Evolutionary conservation across 2,797 vertebrate genomes (phyloP).

Genomic region (Clarias pachynema): DNA sequence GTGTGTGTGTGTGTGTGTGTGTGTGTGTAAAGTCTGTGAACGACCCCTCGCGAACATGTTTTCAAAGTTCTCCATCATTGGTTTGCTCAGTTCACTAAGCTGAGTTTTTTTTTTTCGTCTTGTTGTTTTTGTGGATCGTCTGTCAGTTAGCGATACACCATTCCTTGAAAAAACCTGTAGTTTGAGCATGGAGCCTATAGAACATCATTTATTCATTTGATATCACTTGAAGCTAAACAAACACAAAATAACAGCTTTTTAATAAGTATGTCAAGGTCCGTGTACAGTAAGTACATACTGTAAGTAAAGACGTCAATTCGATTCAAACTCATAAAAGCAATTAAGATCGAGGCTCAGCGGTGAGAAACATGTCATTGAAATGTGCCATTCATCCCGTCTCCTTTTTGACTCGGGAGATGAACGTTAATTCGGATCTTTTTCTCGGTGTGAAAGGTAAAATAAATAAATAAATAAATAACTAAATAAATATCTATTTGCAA

Average conservation of each 20-base stretch:
- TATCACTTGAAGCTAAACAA: neutral
- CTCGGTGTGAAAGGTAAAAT: neutral
- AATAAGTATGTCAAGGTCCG: conserved; percentile 8
- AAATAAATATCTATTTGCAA: neutral
- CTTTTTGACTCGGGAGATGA: neutral
- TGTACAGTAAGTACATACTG: neutral
- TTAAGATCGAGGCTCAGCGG: neutral
- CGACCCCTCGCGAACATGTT: neutral
- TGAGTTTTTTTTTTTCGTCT: neutral
- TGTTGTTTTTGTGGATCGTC: neutral
- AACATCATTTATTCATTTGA: neutral
- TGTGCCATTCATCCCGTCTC: neutral
- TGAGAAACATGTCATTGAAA: neutral
- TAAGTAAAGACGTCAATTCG: conserved; percentile 10
- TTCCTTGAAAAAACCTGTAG: neutral
- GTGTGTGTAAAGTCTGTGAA: neutral
- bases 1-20: neutral
- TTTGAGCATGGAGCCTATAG: neutral
- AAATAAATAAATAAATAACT: neutral
- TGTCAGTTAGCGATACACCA: neutral
- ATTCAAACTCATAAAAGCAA: neutral
- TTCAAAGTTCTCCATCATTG: neutral
- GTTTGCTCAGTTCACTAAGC: neutral
- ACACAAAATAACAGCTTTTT: neutral
- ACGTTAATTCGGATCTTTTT: neutral